phyloP scores from a whole-genome alignment of 1,140 invertebrate genomes.

The Heliconius eleuchia region DNA sequence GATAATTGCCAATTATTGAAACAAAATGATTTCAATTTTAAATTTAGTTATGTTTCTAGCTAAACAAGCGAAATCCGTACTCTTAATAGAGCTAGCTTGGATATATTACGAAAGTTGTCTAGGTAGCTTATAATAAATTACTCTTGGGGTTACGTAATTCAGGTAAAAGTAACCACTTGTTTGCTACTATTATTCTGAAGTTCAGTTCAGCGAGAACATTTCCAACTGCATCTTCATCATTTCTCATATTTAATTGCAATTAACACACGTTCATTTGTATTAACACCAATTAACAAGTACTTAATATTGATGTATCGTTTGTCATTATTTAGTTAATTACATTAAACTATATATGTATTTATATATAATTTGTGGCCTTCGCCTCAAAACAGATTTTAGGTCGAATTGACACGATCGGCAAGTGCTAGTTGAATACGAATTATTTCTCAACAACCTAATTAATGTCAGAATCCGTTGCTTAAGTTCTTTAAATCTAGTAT shows the following conservation, averaged over 20 bases:
- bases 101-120: conserved; percentile 74
- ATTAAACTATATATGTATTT: conserved; percentile 21
- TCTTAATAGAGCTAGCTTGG: conserved; percentile 44
- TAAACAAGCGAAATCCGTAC: conserved; percentile 32
- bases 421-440: conserved; percentile 33
- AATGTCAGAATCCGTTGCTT: conserved; percentile 21
- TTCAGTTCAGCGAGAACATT: conserved; percentile 46
- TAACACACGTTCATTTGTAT: not conserved
- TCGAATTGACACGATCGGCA: conserved; percentile 38
- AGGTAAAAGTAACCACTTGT: conserved; percentile 75
- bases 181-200: conserved; percentile 58
- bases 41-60: not conserved
- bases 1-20: not conserved
- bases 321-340: conserved; percentile 21
- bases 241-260: not conserved
- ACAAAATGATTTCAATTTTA: not conserved
- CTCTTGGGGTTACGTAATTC: conserved; percentile 69
- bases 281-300: not conserved
- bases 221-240: conserved; percentile 21
- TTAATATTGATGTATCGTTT: not conserved
- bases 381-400: conserved; percentile 44
- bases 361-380: conserved; percentile 40
- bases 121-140: conserved; percentile 73
- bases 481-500: not conserved
- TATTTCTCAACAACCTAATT: conserved; percentile 28